Evolutionary conservation across 2,888 invertebrate species (phyloP).

Genomic region (Campoplex capitator): DNA sequence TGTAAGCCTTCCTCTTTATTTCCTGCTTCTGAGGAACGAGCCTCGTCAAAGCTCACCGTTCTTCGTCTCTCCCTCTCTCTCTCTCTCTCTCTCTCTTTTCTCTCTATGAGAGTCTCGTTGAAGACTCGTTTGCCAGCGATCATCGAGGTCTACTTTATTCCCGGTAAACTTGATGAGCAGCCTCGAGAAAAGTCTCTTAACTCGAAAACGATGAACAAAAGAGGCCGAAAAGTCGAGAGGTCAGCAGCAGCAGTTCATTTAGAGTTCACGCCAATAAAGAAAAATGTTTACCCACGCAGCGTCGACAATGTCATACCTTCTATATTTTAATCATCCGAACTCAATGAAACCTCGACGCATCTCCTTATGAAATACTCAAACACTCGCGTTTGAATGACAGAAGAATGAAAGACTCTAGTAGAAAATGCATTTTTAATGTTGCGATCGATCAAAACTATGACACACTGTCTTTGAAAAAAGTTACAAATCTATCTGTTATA

Average conservation of each 20-base stretch:
- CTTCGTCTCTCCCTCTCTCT: background rate
- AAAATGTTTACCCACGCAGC: background rate
- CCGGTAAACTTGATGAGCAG: slow-evolving; percentile 20
- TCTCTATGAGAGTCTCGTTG: slow-evolving; percentile 12
- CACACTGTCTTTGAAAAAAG: no score
- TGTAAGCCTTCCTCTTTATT: slow-evolving; percentile 35
- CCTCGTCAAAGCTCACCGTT: slow-evolving; percentile 57
- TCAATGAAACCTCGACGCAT: background rate
- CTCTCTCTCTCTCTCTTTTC: background rate
- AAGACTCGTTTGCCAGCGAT: slow-evolving; percentile 26
- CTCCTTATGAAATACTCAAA: background rate
- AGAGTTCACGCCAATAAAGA: slow-evolving; percentile 12
- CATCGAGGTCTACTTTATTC: slow-evolving; percentile 31
- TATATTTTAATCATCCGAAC: background rate
- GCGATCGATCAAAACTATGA: background rate
- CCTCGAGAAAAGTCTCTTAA: slow-evolving; percentile 16
- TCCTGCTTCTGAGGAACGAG: slow-evolving; percentile 39
- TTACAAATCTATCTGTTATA: no score
- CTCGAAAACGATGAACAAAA: background rate
- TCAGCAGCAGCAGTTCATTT: slow-evolving; percentile 1
- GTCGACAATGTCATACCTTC: background rate
- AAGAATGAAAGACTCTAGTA: no score
- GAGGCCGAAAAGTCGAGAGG: slow-evolving; percentile 19
- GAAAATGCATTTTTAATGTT: background rate
- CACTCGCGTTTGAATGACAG: background rate